Evolutionary conservation across 1,140 invertebrate genomes (phyloP).

Genomic region (Atopsyche davidsoni): DNA sequence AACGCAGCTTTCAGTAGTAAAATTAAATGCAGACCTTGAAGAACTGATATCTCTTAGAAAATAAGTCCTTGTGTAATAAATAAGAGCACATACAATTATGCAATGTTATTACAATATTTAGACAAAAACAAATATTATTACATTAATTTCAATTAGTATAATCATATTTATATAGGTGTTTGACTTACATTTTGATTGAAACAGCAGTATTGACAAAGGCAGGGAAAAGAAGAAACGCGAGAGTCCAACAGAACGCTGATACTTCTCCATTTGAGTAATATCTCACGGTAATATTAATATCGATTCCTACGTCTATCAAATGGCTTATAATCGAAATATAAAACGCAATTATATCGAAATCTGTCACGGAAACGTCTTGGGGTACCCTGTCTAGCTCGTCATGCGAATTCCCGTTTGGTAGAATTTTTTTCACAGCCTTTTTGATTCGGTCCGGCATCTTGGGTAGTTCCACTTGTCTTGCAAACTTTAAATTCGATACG

Average conservation of each 20-base stretch:
- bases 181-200: conserved; percentile 57
- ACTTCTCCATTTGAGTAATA: conserved; percentile 46
- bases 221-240: conserved; percentile 57
- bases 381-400: conserved; percentile 45
- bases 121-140: neutral
- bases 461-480: neutral
- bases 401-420: conserved; percentile 28
- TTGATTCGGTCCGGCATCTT: conserved; percentile 20
- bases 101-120: neutral
- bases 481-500: no score
- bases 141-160: neutral
- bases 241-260: conserved; percentile 53
- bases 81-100: neutral
- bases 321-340: conserved; percentile 54
- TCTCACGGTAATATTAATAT: conserved; percentile 57
- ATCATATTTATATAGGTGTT: neutral
- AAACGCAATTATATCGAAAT: conserved; percentile 42
- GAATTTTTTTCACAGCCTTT: conserved; percentile 22
- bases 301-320: conserved; percentile 57
- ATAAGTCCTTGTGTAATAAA: no score
- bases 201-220: conserved; percentile 59
- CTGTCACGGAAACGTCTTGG: conserved; percentile 36
- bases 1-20: no score
- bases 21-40: no score
- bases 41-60: no score